Evolutionary conservation across 2,888 invertebrate species (phyloP), one percentile per base, ranked within the genome.

Genomic region (Drosophila ustulata): DNA sequence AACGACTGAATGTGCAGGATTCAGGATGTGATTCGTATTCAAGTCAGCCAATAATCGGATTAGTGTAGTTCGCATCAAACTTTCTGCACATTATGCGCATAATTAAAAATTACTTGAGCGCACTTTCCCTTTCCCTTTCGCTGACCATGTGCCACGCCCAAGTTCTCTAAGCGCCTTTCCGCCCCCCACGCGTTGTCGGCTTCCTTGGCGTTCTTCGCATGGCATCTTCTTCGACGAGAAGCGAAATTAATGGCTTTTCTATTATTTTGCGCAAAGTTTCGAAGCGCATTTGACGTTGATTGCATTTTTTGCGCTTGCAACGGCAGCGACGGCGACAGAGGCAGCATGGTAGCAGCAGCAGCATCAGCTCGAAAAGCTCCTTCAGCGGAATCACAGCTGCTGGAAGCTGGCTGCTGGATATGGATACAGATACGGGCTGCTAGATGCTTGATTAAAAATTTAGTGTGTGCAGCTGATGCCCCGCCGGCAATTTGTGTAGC

Each of bases 231-330:
- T 83, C 84, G 89, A 83, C 84, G 88, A 82, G 88, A 89, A 83
- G 88, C 78, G 84, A 83, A 83, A 83, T 83, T 83, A 83, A 83
- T 83, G 89, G 83, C 87, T 83, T 83, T 83, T 83, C 83, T 83
- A 83, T 83, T 83, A 89, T 83, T 83, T 89, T 89, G 72, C 66
- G 81, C 87, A 83, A 83, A 89, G 89, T 83, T 83, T 83, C 84
- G 78, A 87, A 83, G 85, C 89, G 88, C 83, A 83, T 89, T 83
- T 83, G 83, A 83, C 83, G 83, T 83, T 83, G 83, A 83, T 83
- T 83, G 83, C 83, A 89, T 89, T 83, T 83, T 83, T 89, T 87
- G 65, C 56, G 39, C 84, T 61, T 71, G 52, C 67, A 79, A 65
- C 79, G 56, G 28, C 53, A 53, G 53, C 52, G 47, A n/a, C 23